phyloP scores from a whole-genome alignment of 2,113 vertebrate species.

The Dromiciops gliroides region DNA sequence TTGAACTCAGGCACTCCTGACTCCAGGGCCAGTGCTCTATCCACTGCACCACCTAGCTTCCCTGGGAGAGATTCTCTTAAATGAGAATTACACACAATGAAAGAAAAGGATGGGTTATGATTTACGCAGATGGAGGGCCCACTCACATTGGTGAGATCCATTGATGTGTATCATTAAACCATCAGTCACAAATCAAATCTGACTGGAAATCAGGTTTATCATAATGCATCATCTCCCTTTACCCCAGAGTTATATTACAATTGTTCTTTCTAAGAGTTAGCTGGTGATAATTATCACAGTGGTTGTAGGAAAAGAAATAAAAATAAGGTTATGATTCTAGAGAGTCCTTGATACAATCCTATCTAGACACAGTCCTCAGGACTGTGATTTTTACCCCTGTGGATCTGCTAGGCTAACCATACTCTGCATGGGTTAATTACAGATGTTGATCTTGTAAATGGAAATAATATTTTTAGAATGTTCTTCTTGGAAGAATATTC shows the following conservation, averaged over 20 bases:
- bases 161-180: background rate
- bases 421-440: background rate
- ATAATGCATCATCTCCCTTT: background rate
- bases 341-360: background rate
- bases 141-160: background rate
- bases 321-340: background rate
- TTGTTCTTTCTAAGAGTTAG: background rate
- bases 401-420: background rate
- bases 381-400: background rate
- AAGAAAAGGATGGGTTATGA: background rate
- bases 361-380: background rate
- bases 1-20: too few species aligned
- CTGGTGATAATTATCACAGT: background rate
- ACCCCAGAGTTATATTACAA: background rate
- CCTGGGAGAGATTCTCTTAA: background rate
- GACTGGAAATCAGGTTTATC: background rate
- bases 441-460: conserved; percentile 1
- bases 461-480: background rate
- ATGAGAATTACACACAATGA: background rate
- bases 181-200: background rate
- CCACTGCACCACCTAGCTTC: too few species aligned
- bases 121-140: background rate
- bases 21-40: too few species aligned
- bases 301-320: background rate
- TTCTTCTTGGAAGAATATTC: background rate